Evolutionary conservation across 2,888 invertebrate genomes (phyloP).

Genomic region (Phengaris arion): DNA sequence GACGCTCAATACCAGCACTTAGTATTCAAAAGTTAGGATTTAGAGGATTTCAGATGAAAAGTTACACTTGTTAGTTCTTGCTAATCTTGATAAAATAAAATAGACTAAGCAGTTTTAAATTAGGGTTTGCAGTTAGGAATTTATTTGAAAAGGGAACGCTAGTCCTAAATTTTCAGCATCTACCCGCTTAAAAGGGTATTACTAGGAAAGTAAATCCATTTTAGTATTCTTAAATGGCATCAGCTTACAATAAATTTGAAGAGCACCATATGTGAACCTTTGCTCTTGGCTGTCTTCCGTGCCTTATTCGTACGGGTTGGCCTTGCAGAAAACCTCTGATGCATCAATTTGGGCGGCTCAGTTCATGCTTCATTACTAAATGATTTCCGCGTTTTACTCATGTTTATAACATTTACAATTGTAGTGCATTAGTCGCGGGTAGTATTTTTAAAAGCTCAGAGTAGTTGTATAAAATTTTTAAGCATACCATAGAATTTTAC

Average conservation of each 20-base stretch:
- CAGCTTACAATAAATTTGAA: neutral
- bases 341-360: constrained; percentile 31
- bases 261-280: neutral
- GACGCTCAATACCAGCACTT: too few relatives aligned
- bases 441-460: neutral
- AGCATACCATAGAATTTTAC: neutral
- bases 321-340: constrained; percentile 45
- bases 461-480: neutral
- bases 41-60: neutral
- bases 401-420: constrained; percentile 7
- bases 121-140: neutral
- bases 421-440: neutral
- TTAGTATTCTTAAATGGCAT: neutral
- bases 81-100: constrained; percentile 4
- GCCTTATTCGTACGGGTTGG: constrained; percentile 46
- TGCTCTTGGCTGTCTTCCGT: constrained; percentile 50
- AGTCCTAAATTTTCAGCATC: neutral
- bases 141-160: neutral
- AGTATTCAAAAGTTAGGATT: neutral
- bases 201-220: neutral
- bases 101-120: neutral
- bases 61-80: neutral
- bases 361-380: constrained; percentile 1
- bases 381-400: constrained; percentile 20
- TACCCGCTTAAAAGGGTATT: neutral